Evolutionary conservation across 2,113 vertebrate genomes (phyloP).

Genomic region (Centropus unirufus): DNA sequence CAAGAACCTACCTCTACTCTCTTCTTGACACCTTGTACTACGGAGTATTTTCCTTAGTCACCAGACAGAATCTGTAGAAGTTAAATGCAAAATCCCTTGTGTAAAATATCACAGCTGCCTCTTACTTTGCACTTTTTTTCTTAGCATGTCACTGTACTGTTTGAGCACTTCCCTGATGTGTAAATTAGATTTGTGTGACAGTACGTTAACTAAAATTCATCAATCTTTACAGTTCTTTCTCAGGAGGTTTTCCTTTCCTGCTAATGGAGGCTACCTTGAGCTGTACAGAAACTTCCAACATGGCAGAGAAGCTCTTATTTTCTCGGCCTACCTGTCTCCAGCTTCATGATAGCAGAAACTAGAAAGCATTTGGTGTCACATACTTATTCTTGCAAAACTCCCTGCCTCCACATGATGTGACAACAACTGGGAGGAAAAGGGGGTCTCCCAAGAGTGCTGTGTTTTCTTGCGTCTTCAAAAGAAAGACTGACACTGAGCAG

Average conservation of each 20-base stretch:
- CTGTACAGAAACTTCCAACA: not conserved
- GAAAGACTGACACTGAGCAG: not conserved
- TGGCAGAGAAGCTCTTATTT: not conserved
- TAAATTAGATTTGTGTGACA: conserved; percentile 54
- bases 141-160: not conserved
- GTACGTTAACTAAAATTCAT: conserved; percentile 34
- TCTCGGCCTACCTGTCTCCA: conserved; percentile 1
- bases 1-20: not conserved
- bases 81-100: conserved; percentile 19
- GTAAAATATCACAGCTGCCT: conserved; percentile 38
- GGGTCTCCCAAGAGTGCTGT: not conserved
- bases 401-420: not conserved
- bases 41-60: conserved; percentile 2
- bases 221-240: conserved; percentile 14
- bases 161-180: conserved; percentile 42
- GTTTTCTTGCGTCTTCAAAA: not conserved
- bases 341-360: not conserved
- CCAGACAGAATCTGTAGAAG: not conserved
- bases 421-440: not conserved
- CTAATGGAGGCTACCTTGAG: not conserved
- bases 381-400: not conserved
- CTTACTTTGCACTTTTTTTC: not conserved
- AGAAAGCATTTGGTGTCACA: conserved; percentile 17
- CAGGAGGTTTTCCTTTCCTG: conserved; percentile 23
- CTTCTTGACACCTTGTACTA: conserved; percentile 7